Evolutionary conservation across 2,888 invertebrate genomes (phyloP).

Genomic region (Drosophila ezoana): DNA sequence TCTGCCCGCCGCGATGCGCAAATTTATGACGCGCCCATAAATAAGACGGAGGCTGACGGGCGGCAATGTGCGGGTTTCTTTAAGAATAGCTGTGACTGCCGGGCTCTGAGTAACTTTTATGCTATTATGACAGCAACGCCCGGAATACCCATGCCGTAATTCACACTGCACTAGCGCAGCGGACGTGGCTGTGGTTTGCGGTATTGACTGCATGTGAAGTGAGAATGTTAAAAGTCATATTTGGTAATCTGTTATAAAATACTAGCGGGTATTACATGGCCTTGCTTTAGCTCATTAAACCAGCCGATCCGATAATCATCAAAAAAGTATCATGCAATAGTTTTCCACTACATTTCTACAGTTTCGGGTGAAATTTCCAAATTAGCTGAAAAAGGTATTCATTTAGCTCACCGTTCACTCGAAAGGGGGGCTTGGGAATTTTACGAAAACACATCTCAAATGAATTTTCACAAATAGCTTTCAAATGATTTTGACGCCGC

Average conservation of each 20-base stretch:
- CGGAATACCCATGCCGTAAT: background rate
- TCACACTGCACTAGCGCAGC: background rate
- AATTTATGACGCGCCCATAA: slow-evolving; percentile 57
- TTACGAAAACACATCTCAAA: no score
- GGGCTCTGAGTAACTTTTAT: slow-evolving; percentile 33
- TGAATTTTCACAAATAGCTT: no score
- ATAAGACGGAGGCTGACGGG: slow-evolving; percentile 3
- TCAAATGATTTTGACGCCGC: no score
- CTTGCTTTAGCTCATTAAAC: no score
- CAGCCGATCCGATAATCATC: no score
- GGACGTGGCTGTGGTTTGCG: background rate
- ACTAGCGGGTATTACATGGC: no score
- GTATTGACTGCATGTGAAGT: background rate
- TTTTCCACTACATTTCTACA: no score
- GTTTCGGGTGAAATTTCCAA: no score
- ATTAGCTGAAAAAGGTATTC: no score
- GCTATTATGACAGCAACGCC: slow-evolving; percentile 42
- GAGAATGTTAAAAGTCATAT: background rate
- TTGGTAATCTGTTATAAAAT: background rate
- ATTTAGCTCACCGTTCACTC: no score
- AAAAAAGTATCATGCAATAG: no score
- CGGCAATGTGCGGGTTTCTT: slow-evolving; percentile 7
- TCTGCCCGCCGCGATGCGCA: slow-evolving; percentile 38
- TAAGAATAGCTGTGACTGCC: slow-evolving; percentile 2
- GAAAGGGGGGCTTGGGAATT: no score